A percentile compares a stretch with the other conserved stretches of the same genome.
Evolutionary conservation across 2,888 invertebrate genomes (phyloP).

Genomic region (Caenorhabditis zanzibari): DNA sequence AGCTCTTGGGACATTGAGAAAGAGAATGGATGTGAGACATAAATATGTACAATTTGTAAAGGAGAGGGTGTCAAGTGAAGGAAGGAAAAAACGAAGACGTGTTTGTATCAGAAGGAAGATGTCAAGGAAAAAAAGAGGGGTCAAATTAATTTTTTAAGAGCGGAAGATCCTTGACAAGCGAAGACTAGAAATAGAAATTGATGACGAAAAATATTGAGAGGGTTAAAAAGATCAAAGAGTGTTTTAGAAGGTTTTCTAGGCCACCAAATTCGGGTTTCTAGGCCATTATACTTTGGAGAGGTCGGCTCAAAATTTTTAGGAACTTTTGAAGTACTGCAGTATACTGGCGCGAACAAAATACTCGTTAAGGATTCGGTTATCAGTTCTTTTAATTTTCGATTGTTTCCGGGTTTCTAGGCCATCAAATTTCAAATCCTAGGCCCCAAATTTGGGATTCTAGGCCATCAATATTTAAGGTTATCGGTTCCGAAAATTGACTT

Average conservation of each 20-base stretch:
- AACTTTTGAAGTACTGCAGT: too few species aligned
- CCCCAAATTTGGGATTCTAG: too few species aligned
- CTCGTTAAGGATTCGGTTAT: too few species aligned
- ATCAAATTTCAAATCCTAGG: too few species aligned
- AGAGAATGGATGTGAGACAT: slow-evolving; percentile 8
- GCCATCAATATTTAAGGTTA: too few species aligned
- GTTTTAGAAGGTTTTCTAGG: background rate
- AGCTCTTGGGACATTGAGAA: background rate
- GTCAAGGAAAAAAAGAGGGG: background rate
- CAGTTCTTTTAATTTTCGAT: too few species aligned
- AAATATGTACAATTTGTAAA: slow-evolving; percentile 6
- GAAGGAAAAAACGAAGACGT: background rate
- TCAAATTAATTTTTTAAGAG: slow-evolving; percentile 48
- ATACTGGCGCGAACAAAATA: too few species aligned
- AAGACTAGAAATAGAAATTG: slow-evolving; percentile 10
- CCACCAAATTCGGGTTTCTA: background rate
- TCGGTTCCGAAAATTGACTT: too few species aligned
- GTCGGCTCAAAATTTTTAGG: too few species aligned
- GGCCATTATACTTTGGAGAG: background rate
- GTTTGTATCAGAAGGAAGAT: slow-evolving; percentile 17
- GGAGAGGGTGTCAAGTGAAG: slow-evolving; percentile 2
- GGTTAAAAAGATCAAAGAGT: background rate
- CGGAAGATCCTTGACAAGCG: slow-evolving; percentile 3
- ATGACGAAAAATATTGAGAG: background rate
- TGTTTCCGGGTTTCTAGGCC: too few species aligned